Percentiles rank a stretch among this genome's conserved stretches.
phyloP scores from a whole-genome alignment of 2,888 invertebrate genomes.

The Scaptomyza tumidula region DNA sequence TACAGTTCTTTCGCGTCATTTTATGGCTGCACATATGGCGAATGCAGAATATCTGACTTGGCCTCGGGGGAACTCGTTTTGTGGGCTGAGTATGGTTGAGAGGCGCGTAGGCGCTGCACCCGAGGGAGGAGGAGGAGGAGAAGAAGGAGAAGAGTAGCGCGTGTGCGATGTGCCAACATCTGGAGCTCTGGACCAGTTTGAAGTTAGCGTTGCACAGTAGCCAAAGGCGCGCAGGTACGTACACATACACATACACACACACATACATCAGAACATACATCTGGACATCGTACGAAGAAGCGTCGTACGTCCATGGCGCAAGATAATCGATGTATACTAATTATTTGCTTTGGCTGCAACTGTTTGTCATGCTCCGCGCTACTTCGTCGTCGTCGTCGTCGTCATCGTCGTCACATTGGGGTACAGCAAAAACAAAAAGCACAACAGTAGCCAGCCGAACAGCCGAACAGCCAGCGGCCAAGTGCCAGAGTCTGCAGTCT shows the following conservation, averaged over 20 bases:
- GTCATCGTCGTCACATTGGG: conserved; percentile 9
- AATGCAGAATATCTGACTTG: conserved; percentile 44
- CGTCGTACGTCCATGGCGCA: conserved; percentile 52
- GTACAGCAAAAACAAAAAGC: conserved; percentile 80
- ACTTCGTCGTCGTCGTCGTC: conserved; percentile 9
- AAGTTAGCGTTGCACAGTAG: conserved; percentile 59
- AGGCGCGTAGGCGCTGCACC: conserved; percentile 69
- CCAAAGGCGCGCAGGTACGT: conserved; percentile 54
- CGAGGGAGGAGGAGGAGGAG: conserved; percentile 4
- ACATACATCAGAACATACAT: conserved; percentile 14
- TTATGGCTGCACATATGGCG: conserved; percentile 72
- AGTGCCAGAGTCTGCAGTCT: conserved; percentile 8
- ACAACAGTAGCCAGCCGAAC: conserved; percentile 39
- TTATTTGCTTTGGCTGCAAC: conserved; percentile 80
- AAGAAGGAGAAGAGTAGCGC: conserved; percentile 45
- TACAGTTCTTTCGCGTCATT: conserved; percentile 72
- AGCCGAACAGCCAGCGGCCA: conserved; percentile 1
- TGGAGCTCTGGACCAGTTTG: conserved; percentile 73
- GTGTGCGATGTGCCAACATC: conserved; percentile 77
- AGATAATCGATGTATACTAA: conserved; percentile 80
- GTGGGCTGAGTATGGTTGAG: conserved; percentile 66
- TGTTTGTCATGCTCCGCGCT: conserved; percentile 74
- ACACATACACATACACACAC: not conserved
- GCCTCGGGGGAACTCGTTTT: conserved; percentile 71
- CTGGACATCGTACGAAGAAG: conserved; percentile 11